These are phyloP conservation scores for Rutilus rutilus DNA, from an alignment of 2,113 vertebrate species.

Conservation along the genomic window DNA sequence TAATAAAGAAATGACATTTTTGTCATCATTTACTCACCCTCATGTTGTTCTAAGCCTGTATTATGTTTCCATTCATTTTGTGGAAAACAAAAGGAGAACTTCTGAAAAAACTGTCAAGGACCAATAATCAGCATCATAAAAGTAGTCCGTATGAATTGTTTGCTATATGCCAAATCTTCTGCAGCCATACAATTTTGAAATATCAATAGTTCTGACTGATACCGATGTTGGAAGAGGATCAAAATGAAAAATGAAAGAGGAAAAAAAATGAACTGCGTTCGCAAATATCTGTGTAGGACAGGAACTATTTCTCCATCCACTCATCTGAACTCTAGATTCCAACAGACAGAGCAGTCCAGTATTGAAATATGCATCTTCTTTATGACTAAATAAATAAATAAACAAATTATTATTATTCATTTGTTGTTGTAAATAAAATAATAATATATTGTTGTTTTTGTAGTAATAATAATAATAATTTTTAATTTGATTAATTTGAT, in stretches of 20 bases:
- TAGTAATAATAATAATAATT: no score
- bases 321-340: background rate
- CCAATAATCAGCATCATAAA: background rate
- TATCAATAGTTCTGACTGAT: background rate
- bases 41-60: background rate
- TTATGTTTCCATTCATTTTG: background rate
- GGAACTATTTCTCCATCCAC: background rate
- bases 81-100: background rate
- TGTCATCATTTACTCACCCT: background rate
- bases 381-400: background rate
- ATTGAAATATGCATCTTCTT: background rate
- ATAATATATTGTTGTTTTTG: no score
- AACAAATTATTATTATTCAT: background rate
- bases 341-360: background rate
- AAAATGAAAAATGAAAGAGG: no score
- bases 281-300: no score
- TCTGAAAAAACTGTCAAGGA: background rate
- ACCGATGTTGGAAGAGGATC: background rate
- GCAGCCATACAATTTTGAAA: background rate
- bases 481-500: no score
- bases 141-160: background rate
- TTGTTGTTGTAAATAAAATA: background rate
- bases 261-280: no score
- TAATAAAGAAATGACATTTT: background rate
- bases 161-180: background rate